Evolutionary conservation across 2,113 vertebrate genomes (phyloP).

Genomic region (Gymnobelideus leadbeateri): DNA sequence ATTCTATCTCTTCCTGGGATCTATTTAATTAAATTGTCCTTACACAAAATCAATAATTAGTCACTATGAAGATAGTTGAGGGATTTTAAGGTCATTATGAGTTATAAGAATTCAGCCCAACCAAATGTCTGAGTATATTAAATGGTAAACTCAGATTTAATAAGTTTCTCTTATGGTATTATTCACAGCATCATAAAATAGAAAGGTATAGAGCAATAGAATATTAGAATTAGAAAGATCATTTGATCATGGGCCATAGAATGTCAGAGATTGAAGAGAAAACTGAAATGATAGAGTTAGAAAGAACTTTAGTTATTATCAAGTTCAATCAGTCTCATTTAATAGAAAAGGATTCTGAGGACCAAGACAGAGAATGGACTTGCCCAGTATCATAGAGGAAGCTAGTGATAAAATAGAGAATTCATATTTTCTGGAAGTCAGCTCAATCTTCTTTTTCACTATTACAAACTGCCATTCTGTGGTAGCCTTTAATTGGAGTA

Average conservation of each 20-base stretch:
- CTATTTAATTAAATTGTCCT: slow-evolving; percentile 79
- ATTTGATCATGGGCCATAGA: background rate
- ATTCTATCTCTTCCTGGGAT: slow-evolving; percentile 72
- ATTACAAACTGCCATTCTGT: background rate
- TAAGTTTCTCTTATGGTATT: background rate
- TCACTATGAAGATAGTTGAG: slow-evolving; percentile 64
- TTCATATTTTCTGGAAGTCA: background rate
- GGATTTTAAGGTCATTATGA: slow-evolving; percentile 71
- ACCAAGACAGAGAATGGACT: background rate
- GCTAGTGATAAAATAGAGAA: background rate
- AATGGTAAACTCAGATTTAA: slow-evolving; percentile 13
- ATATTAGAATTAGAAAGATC: background rate
- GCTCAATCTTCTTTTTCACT: background rate
- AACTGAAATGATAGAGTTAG: background rate
- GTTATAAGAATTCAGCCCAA: slow-evolving; percentile 50
- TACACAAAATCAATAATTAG: slow-evolving; percentile 78
- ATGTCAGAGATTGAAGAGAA: background rate
- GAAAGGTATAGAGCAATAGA: background rate
- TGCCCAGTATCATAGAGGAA: background rate
- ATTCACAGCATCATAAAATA: background rate
- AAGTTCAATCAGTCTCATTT: background rate
- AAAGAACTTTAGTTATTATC: background rate
- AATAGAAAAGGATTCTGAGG: background rate
- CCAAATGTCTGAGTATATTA: slow-evolving; percentile 47
- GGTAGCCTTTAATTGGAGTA: background rate